phyloP scores from a whole-genome alignment of 2,888 invertebrate species.

The Cantharis rufa region DNA sequence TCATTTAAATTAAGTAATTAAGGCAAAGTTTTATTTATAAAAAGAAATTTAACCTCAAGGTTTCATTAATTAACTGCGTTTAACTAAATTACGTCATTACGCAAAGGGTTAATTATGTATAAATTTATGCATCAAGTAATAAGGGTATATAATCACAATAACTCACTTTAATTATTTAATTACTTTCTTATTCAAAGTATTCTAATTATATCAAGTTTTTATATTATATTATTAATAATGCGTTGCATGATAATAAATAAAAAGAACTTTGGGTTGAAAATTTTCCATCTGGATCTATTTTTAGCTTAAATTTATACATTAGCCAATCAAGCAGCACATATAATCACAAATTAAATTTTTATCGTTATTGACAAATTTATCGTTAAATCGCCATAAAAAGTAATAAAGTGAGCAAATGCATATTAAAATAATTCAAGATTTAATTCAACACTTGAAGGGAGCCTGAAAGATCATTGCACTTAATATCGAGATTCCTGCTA shows the following conservation, averaged over 20 bases:
- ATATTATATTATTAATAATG: background rate
- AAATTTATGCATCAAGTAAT: slow-evolving; percentile 35
- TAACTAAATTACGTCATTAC: slow-evolving; percentile 42
- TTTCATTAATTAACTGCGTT: slow-evolving; percentile 30
- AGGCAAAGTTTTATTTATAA: slow-evolving; percentile 28
- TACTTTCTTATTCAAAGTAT: slow-evolving; percentile 4
- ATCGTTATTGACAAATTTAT: background rate
- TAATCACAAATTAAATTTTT: background rate
- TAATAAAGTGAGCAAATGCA: background rate
- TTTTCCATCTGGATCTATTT: background rate
- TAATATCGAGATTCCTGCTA: slow-evolving; percentile 3
- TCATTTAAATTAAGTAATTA: background rate
- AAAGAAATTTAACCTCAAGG: slow-evolving; percentile 36
- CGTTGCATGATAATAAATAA: background rate
- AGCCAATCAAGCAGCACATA: background rate
- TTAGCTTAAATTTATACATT: background rate
- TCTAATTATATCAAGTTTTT: background rate
- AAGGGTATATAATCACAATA: slow-evolving; percentile 21
- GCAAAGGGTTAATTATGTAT: slow-evolving; percentile 41
- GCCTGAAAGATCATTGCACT: slow-evolving; percentile 9
- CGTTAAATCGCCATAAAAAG: background rate
- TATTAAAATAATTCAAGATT: background rate
- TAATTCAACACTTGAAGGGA: background rate
- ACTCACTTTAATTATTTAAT: slow-evolving; percentile 10
- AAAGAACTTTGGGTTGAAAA: background rate